phyloP scores from a whole-genome alignment of 2,797 vertebrate species.

The Serranus cabrilla region DNA sequence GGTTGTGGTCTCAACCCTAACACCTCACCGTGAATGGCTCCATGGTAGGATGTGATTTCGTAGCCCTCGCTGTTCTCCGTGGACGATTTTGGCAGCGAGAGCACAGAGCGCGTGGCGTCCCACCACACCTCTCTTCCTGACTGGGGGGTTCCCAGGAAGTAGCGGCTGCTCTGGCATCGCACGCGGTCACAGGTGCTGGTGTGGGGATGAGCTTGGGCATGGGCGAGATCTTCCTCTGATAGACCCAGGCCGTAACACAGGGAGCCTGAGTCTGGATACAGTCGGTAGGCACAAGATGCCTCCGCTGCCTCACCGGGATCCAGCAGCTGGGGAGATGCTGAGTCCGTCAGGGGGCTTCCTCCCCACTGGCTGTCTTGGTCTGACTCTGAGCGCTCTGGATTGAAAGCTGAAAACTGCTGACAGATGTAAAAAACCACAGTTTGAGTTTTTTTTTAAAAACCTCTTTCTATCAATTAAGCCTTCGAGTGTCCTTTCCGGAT shows the following conservation, averaged over 20 bases:
- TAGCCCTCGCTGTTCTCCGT: slow-evolving; percentile 92
- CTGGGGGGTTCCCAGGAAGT: slow-evolving; percentile 92
- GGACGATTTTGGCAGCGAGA: slow-evolving; percentile 91
- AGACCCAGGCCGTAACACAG: slow-evolving; percentile 92
- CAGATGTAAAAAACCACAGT: slow-evolving; percentile 27
- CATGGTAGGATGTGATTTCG: slow-evolving; percentile 91
- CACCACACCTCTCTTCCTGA: slow-evolving; percentile 93
- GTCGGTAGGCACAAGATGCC: slow-evolving; percentile 91
- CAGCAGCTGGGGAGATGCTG: slow-evolving; percentile 93
- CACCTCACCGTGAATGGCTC: slow-evolving; percentile 89
- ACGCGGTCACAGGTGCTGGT: slow-evolving; percentile 91
- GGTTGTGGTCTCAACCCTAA: slow-evolving; percentile 75
- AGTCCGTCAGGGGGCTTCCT: slow-evolving; percentile 92
- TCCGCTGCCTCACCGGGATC: slow-evolving; percentile 88
- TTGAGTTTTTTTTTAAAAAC: background rate
- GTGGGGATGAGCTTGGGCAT: slow-evolving; percentile 88
- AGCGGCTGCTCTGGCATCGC: slow-evolving; percentile 92
- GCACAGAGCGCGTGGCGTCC: slow-evolving; percentile 89
- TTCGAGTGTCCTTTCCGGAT: background rate
- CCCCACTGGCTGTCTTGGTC: slow-evolving; percentile 97
- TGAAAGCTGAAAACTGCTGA: slow-evolving; percentile 93
- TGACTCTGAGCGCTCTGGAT: slow-evolving; percentile 93
- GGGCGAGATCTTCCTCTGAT: slow-evolving; percentile 88
- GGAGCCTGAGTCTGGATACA: slow-evolving; percentile 89
- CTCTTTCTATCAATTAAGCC: background rate